These are phyloP conservation scores for Himalopsyche kuldschensis DNA, from an alignment of 2,888 invertebrate species.

Conservation along the genomic window DNA sequence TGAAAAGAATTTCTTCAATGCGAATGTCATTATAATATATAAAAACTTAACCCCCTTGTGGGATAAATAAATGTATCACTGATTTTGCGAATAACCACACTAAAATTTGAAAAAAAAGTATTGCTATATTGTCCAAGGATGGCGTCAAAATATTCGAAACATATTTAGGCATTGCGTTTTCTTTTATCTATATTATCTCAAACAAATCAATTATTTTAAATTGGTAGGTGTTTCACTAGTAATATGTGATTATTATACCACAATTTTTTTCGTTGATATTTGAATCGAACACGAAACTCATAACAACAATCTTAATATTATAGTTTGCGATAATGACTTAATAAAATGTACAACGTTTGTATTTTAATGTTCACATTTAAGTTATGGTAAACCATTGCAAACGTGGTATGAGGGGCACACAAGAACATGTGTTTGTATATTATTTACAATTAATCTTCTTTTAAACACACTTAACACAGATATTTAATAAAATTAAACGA, in stretches of 20 bases:
- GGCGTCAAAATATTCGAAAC: no score
- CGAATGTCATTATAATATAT: no score
- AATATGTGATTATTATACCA: not conserved
- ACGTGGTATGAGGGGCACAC: constrained; percentile 23
- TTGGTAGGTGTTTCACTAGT: no score
- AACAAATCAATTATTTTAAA: no score
- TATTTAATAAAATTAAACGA: not conserved
- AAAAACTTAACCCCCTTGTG: no score
- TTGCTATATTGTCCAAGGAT: no score
- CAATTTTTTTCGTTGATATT: not conserved
- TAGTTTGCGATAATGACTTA: not conserved
- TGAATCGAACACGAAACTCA: not conserved
- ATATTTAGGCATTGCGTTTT: no score
- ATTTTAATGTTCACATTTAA: constrained; percentile 9
- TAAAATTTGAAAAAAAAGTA: no score
- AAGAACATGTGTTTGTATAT: not conserved
- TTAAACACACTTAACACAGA: not conserved
- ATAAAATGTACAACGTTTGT: constrained; percentile 32
- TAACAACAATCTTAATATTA: not conserved
- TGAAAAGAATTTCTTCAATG: no score
- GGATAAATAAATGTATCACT: no score
- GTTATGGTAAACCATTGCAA: constrained; percentile 14
- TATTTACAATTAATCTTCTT: not conserved
- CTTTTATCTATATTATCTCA: no score
- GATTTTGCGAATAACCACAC: no score